phyloP scores from a whole-genome alignment of 2,113 vertebrate genomes.

The Sminthopsis crassicaudata region DNA sequence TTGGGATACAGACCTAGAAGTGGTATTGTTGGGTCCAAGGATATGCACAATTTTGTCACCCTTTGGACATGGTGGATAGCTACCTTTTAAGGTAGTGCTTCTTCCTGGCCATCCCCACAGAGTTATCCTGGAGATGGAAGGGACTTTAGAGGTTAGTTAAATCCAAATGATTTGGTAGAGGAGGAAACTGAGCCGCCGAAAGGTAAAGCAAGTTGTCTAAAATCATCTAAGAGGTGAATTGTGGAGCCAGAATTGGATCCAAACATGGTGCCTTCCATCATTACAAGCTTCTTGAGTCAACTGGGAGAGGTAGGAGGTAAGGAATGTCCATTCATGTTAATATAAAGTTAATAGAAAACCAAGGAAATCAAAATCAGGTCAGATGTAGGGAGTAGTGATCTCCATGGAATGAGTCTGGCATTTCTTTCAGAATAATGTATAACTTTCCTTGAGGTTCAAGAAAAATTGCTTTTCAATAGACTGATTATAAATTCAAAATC shows the following conservation, averaged over 20 bases:
- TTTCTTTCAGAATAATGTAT: neutral
- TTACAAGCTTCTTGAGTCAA: neutral
- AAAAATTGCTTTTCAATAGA: neutral
- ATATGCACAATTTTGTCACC: neutral
- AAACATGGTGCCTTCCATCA: neutral
- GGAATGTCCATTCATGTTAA: neutral
- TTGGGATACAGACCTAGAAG: neutral
- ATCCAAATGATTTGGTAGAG: neutral
- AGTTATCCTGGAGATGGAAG: neutral
- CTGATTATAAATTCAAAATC: neutral
- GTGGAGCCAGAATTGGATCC: neutral
- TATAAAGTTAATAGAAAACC: neutral
- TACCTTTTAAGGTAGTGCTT: neutral
- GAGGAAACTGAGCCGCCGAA: neutral
- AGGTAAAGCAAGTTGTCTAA: neutral
- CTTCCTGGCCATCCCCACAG: neutral
- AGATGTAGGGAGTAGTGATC: neutral
- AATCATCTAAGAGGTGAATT: neutral
- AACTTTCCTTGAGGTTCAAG: neutral
- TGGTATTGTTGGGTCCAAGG: neutral
- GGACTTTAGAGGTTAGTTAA: neutral
- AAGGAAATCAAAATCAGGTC: neutral
- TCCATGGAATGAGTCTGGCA: neutral
- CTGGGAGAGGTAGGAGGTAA: neutral
- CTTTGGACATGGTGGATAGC: neutral